These are phyloP conservation scores for Mechanitis mazaeus DNA, from an alignment of 2,888 invertebrate genomes.

Conservation along the genomic window DNA sequence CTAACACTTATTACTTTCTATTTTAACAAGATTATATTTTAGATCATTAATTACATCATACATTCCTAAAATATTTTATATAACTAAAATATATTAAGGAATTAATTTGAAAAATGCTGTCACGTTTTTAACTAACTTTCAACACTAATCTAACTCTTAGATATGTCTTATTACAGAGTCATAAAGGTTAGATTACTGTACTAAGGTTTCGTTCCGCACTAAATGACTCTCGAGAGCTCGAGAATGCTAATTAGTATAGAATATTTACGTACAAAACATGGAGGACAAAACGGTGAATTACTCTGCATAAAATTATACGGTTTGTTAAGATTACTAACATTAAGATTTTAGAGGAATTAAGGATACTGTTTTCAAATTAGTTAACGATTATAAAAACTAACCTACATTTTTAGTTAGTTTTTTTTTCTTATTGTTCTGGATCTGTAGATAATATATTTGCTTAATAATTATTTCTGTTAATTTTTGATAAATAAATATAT, in stretches of 20 bases:
- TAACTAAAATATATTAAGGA: slow-evolving; percentile 9
- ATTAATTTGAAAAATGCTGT: slow-evolving; percentile 25
- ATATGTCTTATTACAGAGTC: slow-evolving; percentile 9
- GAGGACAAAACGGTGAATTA: slow-evolving; percentile 26
- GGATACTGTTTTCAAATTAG: too few relatives aligned
- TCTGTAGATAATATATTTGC: too few relatives aligned
- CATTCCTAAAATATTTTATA: not conserved
- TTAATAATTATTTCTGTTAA: too few relatives aligned
- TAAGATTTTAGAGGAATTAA: too few relatives aligned
- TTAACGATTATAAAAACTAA: too few relatives aligned
- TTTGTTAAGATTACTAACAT: too few relatives aligned
- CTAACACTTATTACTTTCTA: too few relatives aligned
- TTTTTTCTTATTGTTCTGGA: too few relatives aligned
- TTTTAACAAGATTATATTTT: not conserved
- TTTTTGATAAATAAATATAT: too few relatives aligned
- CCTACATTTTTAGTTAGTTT: too few relatives aligned
- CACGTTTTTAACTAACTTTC: slow-evolving; percentile 15
- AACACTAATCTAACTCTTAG: slow-evolving; percentile 11
- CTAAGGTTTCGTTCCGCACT: slow-evolving; percentile 19
- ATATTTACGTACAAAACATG: slow-evolving; percentile 18
- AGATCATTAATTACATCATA: not conserved
- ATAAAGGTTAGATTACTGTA: slow-evolving; percentile 14
- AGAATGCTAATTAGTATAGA: slow-evolving; percentile 24
- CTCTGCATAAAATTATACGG: not conserved
- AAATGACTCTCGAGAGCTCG: slow-evolving; percentile 19